These are phyloP conservation scores for Drosophila auraria DNA, from an alignment of 1,140 invertebrate species.

Conservation along the genomic window DNA sequence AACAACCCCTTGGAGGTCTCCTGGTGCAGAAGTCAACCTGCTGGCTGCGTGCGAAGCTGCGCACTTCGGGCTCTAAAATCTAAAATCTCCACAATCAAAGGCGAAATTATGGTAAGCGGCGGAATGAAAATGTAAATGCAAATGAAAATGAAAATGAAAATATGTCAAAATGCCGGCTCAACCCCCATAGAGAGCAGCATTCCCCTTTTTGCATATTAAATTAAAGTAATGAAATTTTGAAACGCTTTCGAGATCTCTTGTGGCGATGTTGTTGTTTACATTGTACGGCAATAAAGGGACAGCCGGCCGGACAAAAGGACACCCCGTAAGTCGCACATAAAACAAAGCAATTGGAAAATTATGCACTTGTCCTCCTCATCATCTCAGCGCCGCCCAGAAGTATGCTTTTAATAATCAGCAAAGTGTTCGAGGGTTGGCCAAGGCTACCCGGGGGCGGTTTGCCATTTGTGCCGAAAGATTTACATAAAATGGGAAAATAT, in stretches of 20 bases:
- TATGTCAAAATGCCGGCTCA: slow-evolving; percentile 73
- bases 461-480: slow-evolving; percentile 45
- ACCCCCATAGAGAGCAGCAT: slow-evolving; percentile 8
- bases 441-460: slow-evolving; percentile 7
- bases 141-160: slow-evolving; percentile 71
- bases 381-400: slow-evolving; percentile 55
- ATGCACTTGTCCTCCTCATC: slow-evolving; percentile 72
- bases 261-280: slow-evolving; percentile 67
- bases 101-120: slow-evolving; percentile 74
- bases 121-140: slow-evolving; percentile 65
- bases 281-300: slow-evolving; percentile 69
- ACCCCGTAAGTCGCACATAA: slow-evolving; percentile 59
- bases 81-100: slow-evolving; percentile 65
- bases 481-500: slow-evolving; percentile 54
- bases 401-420: slow-evolving; percentile 78
- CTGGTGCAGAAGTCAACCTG: slow-evolving; percentile 74
- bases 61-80: slow-evolving; percentile 71
- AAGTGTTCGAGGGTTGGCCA: slow-evolving; percentile 62
- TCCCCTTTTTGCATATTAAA: slow-evolving; percentile 77
- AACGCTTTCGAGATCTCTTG: slow-evolving; percentile 57
- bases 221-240: slow-evolving; percentile 83
- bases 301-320: slow-evolving; percentile 5
- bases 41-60: slow-evolving; percentile 73
- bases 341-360: slow-evolving; percentile 84
- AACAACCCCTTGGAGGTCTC: slow-evolving; percentile 20